These are phyloP conservation scores for Antheraea mylitta DNA, from an alignment of 1,140 invertebrate genomes.

Conservation along the genomic window DNA sequence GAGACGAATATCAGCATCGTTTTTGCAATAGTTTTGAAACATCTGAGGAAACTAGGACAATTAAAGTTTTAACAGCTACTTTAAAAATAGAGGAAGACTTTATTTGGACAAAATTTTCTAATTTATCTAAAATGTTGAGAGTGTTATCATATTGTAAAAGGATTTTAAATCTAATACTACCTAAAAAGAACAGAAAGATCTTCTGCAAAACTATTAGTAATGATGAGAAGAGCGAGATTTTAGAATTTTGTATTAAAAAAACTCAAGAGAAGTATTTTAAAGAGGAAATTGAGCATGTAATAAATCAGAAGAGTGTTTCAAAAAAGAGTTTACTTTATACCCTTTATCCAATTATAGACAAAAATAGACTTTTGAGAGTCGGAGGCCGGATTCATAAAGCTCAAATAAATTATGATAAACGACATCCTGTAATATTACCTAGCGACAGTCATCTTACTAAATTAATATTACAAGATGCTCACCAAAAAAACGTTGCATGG, in stretches of 20 bases:
- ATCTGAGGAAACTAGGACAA: neutral
- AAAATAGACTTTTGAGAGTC: slow-evolving; percentile 9
- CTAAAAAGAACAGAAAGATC: neutral
- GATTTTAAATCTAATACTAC: slow-evolving; percentile 5
- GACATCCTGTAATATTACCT: too few relatives aligned
- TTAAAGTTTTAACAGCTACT: slow-evolving; percentile 6
- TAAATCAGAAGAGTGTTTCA: too few relatives aligned
- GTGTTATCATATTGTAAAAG: slow-evolving; percentile 5
- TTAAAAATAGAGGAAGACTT: neutral
- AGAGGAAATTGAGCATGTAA: too few relatives aligned
- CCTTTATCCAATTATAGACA: slow-evolving; percentile 12
- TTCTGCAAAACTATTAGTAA: neutral
- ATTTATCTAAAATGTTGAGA: slow-evolving; percentile 12
- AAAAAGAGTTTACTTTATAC: too few relatives aligned
- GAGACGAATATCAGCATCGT: neutral
- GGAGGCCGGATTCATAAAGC: slow-evolving; percentile 8
- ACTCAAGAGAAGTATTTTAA: neutral
- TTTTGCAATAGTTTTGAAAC: neutral
- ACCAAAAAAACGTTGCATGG: too few relatives aligned
- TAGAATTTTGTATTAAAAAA: slow-evolving; percentile 6
- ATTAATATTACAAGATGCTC: too few relatives aligned
- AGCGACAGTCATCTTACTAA: too few relatives aligned
- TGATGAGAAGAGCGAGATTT: slow-evolving; percentile 4
- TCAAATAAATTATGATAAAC: too few relatives aligned
- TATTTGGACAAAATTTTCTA: slow-evolving; percentile 11